Evolutionary conservation across 2,797 vertebrate species (phyloP).

Genomic region (Oryzias dopingdopingensis): DNA sequence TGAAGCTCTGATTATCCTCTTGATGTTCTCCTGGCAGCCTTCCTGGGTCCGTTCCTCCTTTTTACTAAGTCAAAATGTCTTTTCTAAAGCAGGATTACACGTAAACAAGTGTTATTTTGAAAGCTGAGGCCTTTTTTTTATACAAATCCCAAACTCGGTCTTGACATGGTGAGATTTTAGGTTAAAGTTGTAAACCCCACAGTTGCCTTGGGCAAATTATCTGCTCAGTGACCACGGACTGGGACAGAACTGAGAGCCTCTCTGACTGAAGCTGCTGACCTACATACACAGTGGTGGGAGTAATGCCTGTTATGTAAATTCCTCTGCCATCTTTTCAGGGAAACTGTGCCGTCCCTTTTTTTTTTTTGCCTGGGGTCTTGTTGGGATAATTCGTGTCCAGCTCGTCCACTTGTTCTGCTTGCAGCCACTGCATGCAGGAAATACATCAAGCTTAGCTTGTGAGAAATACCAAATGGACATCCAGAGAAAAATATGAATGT

Average conservation of each 20-base stretch:
- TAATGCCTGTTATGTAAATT: constrained; percentile 77
- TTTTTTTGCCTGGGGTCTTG: constrained; percentile 49
- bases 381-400: constrained; percentile 49
- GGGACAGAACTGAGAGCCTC: constrained; percentile 39
- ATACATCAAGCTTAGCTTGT: constrained; percentile 19
- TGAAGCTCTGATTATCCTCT: constrained; percentile 4
- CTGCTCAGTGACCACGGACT: constrained; percentile 41
- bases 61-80: constrained; percentile 26
- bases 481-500: constrained; percentile 1
- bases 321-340: constrained; percentile 65
- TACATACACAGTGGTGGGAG: constrained; percentile 69
- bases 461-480: constrained; percentile 20
- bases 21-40: constrained; percentile 8
- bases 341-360: constrained; percentile 60
- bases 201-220: constrained; percentile 33
- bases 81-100: constrained; percentile 29
- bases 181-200: not conserved
- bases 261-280: constrained; percentile 70
- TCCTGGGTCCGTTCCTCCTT: constrained; percentile 4
- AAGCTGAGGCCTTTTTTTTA: too few relatives aligned
- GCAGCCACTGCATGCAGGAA: constrained; percentile 22
- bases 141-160: too few relatives aligned
- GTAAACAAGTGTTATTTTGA: constrained; percentile 2
- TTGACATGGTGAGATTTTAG: constrained; percentile 20
- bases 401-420: constrained; percentile 22